Evolutionary conservation across 2,113 vertebrate species (phyloP), one percentile per base, ranked within the genome.

Genomic region (Camelus dromedarius): DNA sequence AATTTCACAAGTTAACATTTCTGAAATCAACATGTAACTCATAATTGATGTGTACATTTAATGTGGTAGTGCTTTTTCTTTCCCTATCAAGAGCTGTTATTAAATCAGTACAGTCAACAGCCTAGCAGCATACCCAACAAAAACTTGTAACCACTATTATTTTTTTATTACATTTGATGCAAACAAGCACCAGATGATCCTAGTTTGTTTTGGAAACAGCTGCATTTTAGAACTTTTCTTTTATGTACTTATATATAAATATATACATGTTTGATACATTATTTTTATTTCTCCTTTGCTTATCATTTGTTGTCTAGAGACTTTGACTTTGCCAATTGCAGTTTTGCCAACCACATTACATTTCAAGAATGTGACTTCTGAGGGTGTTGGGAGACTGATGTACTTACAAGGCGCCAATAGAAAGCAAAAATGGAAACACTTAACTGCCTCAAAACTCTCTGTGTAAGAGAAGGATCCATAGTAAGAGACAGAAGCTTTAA

Each of bases 21-120:
- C 66, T 94, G 58, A 96, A 87, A 89, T 77, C 54, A 95, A 93
- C 48, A 69, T 35, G 18, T 56, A 91, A 80, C 58, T 85, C 9
- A 52, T 62, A 75, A 86, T 9, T 67, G 24, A 84, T n/a, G 18
- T n/a, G 7, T 22, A 66, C 5, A 28, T 30, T 73, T 66, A 91
- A 64, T 6, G 5, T 30, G 52, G 1, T 11, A 28, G 19, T 56
- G 69, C 60, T 89, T 69, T 24, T 58, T 48, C 6, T 35, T 58
- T 72, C 13, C 22, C 19, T n/a, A 46, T 28, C 26, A 81, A 84
- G 15, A 70, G 3, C 2, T 70, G 16, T 54, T 81, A 72, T 6
- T 58, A 60, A 96, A 88, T 81, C 28, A 54, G 19, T 50, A 87
- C 5, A 48, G 42, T 24, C 20, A 92, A 54, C 14, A 94, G 18